Percentiles rank a stretch among this genome's conserved stretches.
Evolutionary conservation across 2,113 vertebrate genomes (phyloP).

Genomic region (Hucho hucho): DNA sequence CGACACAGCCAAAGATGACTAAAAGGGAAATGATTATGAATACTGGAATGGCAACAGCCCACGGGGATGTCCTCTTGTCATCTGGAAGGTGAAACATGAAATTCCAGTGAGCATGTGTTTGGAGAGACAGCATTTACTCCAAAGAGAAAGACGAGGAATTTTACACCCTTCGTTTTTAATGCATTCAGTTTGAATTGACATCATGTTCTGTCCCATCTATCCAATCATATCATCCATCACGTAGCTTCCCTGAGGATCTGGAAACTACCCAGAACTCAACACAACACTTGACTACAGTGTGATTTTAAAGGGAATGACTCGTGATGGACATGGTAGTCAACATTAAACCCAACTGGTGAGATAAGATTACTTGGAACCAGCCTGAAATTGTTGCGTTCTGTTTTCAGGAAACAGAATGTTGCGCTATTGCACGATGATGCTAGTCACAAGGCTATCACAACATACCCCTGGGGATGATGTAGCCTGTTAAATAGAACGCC

Average conservation of each 20-base stretch:
- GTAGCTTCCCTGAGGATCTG: background rate
- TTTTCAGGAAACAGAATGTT: too few species aligned
- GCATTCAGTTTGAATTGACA: background rate
- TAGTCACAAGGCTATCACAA: too few species aligned
- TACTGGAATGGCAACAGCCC: fast-evolving
- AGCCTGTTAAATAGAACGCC: background rate
- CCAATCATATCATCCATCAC: background rate
- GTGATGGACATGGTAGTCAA: background rate
- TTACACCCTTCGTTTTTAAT: background rate
- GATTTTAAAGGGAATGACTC: background rate
- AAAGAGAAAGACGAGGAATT: background rate
- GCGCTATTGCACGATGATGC: too few species aligned
- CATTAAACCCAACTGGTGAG: background rate
- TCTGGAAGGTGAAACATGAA: constrained; percentile 18
- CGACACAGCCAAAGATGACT: fast-evolving
- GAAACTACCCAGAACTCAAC: background rate
- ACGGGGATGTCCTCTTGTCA: background rate
- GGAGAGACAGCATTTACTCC: background rate
- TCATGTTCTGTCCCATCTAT: background rate
- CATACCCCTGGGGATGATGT: background rate
- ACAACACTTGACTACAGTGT: background rate
- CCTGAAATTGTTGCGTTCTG: too few species aligned
- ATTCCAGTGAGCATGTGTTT: background rate
- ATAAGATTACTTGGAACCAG: background rate
- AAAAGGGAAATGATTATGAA: background rate